Evolutionary conservation across 2,113 vertebrate genomes (phyloP), one percentile per base, ranked within the genome.

Genomic region (Phalacrocorax pelagicus): DNA sequence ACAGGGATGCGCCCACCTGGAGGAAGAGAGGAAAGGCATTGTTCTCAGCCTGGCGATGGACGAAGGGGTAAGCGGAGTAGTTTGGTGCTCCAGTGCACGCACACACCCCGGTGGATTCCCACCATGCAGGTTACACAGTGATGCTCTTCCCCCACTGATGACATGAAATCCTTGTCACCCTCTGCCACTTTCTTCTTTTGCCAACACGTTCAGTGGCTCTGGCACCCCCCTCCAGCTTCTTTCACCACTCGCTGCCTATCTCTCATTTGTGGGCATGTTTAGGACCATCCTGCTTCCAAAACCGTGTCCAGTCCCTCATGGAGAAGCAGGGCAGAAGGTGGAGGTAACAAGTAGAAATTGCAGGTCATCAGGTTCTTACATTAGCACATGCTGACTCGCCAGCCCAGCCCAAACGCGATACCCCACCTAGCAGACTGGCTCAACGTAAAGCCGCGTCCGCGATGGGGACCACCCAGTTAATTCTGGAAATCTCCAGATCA

Each of bases 1-100:
- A 99, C 52, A 99, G 97, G 38, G 99, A 99, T 1, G 99, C 98
- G 0, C 99, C 99, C 47, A 99, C 99, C 99, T 99, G 95, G 38
- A 70, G 49, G 65, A 79, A 95, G 62, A 22, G 2, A 42, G 15
- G 8, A 42, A 14, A 32, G 62, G 47, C 2, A 0, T 6, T 15
- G 10, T 15, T 16, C 67, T 42, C 65, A 49, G 65, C 61, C 57
- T 20, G 15, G 16, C 6, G 29, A 47, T 13, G 63, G 17, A 29
- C 29, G 8, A 9, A 30, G 29, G 44, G 10, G 29, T 49, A 5
- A 58, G 9, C 8, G 27, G 75, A 18, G 67, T 3, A 36, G 29
- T 8, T n/a, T 2, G 6, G 13, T 27, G 42, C 38, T 29, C 10
- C 40, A 34, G 72, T 7, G 20, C 17, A 1, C 26, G 10, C 54